Conservation (phyloP, 2,888 invertebrate genomes). For the Crematogaster levior region DNA sequence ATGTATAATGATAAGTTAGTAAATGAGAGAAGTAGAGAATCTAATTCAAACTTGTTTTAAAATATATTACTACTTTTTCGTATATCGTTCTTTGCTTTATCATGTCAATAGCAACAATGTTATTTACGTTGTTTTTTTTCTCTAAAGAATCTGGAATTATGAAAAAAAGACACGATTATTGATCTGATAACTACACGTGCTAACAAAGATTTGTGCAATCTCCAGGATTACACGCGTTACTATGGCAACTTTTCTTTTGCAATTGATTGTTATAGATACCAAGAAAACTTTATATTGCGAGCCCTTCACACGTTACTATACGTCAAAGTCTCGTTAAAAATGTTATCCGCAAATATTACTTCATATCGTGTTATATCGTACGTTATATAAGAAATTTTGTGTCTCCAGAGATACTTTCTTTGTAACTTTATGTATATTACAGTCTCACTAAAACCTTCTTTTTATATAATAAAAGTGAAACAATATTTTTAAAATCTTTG, state of each 20-base stretch:
- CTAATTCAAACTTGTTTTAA: not conserved
- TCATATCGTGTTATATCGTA: not conserved
- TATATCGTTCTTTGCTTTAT: not conserved
- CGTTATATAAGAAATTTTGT: conserved; percentile 6
- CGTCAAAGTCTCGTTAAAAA: conserved; percentile 14
- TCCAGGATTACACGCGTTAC: conserved; percentile 6
- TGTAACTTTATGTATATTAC: not conserved
- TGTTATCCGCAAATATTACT: conserved; percentile 17
- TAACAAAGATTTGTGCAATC: conserved; percentile 24
- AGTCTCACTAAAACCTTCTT: not conserved
- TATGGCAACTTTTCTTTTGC: conserved; percentile 22
- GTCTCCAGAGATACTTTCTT: not conserved
- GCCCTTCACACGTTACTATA: not conserved
- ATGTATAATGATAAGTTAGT: not conserved
- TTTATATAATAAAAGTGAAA: not conserved
- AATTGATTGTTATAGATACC: conserved; percentile 8
- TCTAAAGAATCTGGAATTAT: not conserved
- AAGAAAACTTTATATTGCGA: conserved; percentile 28
- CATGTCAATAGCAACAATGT: not conserved
- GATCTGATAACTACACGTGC: not conserved
- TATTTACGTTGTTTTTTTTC: not conserved
- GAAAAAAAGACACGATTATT: not conserved
- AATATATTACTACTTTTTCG: not conserved
- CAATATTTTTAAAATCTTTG: not conserved
- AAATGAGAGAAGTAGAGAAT: not conserved